A percentile compares a stretch with the other conserved stretches of the same genome.
Conservation (phyloP, 1,140 invertebrate species). For the Drosophila micromelanica region DNA sequence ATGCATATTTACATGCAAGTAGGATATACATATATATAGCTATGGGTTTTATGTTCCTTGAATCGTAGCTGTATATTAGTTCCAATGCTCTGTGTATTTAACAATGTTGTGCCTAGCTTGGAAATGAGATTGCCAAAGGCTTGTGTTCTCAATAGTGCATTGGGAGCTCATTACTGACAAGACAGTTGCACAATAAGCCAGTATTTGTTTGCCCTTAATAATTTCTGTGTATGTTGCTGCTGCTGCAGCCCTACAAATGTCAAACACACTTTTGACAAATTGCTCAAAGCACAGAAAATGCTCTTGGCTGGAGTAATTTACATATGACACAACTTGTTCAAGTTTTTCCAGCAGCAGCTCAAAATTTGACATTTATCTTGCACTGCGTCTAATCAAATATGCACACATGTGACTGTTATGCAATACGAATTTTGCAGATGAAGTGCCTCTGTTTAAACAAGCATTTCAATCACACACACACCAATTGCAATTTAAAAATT, state of each 20-base stretch:
- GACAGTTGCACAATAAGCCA: slow-evolving; percentile 13
- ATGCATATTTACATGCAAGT: not conserved
- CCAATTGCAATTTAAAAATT: not conserved
- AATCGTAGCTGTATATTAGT: not conserved
- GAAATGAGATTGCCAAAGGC: not conserved
- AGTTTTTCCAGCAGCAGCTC: slow-evolving; percentile 9
- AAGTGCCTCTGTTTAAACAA: slow-evolving; percentile 33
- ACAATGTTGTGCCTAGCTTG: not conserved
- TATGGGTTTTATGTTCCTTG: too few species aligned
- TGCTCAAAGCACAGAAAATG: slow-evolving; percentile 44
- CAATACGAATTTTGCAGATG: slow-evolving; percentile 51
- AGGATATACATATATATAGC: too few species aligned
- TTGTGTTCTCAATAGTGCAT: not conserved
- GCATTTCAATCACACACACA: not conserved
- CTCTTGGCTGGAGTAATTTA: slow-evolving; percentile 45
- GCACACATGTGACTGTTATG: slow-evolving; percentile 30
- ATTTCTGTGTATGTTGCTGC: slow-evolving; percentile 3
- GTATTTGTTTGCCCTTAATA: slow-evolving; percentile 33
- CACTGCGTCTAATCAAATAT: slow-evolving; percentile 51
- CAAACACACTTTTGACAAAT: slow-evolving; percentile 75
- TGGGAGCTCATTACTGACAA: slow-evolving; percentile 20
- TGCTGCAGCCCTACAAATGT: slow-evolving; percentile 49
- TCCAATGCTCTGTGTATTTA: not conserved
- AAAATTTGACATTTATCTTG: slow-evolving; percentile 58
- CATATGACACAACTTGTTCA: slow-evolving; percentile 50